Percentiles rank a stretch among this genome's conserved stretches.
phyloP scores from a whole-genome alignment of 53 echinoderm and acorn worm genomes.

The Echinarachnius parma region DNA sequence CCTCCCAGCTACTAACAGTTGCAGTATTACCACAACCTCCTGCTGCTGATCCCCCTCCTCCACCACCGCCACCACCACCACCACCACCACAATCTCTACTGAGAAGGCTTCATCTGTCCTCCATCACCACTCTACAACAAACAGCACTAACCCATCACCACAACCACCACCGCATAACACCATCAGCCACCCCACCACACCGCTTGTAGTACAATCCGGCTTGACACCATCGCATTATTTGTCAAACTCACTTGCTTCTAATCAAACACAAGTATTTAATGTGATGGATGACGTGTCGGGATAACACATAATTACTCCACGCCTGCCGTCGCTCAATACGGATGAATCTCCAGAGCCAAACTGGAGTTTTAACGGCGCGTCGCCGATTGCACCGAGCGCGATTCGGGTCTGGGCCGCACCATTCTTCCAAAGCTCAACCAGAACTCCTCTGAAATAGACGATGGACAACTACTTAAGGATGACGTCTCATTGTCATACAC shows the following conservation, averaged over 20 bases:
- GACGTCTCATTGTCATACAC: too few relatives aligned
- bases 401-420: background rate
- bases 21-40: background rate
- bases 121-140: background rate
- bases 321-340: background rate
- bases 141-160: background rate
- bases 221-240: too few relatives aligned
- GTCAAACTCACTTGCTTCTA: too few relatives aligned
- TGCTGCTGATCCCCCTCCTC: background rate
- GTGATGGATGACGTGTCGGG: too few relatives aligned
- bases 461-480: too few relatives aligned
- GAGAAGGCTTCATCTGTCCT: background rate
- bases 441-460: too few relatives aligned
- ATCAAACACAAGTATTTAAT: too few relatives aligned
- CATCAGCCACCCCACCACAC: too few relatives aligned
- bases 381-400: slow-evolving; percentile 16
- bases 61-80: slow-evolving; percentile 4
- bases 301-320: background rate
- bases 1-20: too few relatives aligned
- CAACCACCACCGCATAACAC: background rate
- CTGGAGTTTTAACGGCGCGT: slow-evolving; percentile 17
- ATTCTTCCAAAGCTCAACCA: background rate
- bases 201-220: too few relatives aligned
- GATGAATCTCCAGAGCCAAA: background rate
- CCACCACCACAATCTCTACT: background rate